Percentiles rank a stretch among this genome's conserved stretches.
These are phyloP conservation scores for Heloderma charlesbogerti DNA, from an alignment of 2,113 vertebrate species.

Conservation along the genomic window DNA sequence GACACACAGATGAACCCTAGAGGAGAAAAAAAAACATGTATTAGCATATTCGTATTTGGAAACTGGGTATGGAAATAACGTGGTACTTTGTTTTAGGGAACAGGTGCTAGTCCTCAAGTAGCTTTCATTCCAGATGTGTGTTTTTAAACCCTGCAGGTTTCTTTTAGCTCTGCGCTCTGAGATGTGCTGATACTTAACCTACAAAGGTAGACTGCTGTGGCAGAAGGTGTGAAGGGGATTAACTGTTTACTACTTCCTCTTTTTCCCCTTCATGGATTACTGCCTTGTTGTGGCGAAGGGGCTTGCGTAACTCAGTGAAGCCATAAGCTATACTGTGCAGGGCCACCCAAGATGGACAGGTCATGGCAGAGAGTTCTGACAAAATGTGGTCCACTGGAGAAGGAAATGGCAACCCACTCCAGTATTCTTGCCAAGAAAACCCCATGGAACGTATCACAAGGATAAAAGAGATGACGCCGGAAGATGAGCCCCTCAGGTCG, in stretches of 20 bases:
- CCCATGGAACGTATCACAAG: too few relatives aligned
- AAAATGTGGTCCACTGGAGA: too few relatives aligned
- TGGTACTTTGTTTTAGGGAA: neutral
- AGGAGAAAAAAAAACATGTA: conserved; percentile 53
- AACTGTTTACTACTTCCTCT: neutral
- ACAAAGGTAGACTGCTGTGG: neutral
- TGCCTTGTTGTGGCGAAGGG: too few relatives aligned
- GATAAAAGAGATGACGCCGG: too few relatives aligned
- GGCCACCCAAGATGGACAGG: too few relatives aligned
- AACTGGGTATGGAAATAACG: neutral
- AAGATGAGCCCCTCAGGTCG: too few relatives aligned
- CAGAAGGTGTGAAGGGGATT: neutral
- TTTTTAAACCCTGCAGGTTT: neutral
- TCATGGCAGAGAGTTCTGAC: too few relatives aligned
- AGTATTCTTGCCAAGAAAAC: too few relatives aligned
- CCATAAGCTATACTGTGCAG: too few relatives aligned
- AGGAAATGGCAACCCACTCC: too few relatives aligned
- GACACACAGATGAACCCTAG: conserved; percentile 96
- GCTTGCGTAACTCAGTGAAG: too few relatives aligned
- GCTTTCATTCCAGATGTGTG: neutral
- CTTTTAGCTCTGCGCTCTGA: neutral
- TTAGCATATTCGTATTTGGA: neutral
- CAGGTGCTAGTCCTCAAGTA: neutral
- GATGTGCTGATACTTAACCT: neutral
- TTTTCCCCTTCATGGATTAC: too few relatives aligned